Base-by-base conservation (phyloP, 2,888 invertebrate genomes). In the Mantis religiosa region DNA sequence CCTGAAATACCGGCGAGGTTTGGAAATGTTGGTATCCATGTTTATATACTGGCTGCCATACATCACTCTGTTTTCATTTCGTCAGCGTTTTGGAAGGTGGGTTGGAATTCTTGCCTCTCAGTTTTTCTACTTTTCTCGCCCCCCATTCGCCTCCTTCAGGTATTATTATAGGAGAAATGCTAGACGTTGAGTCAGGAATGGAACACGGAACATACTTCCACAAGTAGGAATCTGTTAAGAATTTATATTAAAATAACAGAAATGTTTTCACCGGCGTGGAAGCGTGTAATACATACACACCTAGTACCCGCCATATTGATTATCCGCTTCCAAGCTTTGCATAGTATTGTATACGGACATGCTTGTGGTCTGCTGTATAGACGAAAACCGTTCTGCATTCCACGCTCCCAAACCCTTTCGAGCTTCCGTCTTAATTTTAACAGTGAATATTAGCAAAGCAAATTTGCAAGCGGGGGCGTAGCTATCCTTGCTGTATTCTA, bases 221-320 rank as follows among this genome's bases (percentile, higher is more conserved):
- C 85, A 25, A 28, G 41, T 28, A 85, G 85, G 85, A 85, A 85
- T 34, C 41, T 47, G 85, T 27, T 85, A 85, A 85, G 85, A 85
- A 85, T 85, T 85, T 85, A 85, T 85, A 85, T 85, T 85, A 85
- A 85, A 85, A 85, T 85, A 85, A 85, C 85, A 34, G 85, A 85
- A 84, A 85, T 27, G 47, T 85, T 85, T 85, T 15, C 6, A 47
- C 27, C 28, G 27, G 28, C 83, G 27, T 28, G 54, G 54, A 71
- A 71, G 54, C 54, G 54, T 71, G 54, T 71, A 71, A 71, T 71
- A 71, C 54, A 71, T 71, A 71, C 54, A 20, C 54, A 71, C 54
- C 54, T 71, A 71, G 54, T 71, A 71, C 54, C 54, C 54, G 54
- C 54, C 20, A 71, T 71, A 71, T 71, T 71, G 54, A 71, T 71